Conservation (phyloP, 1,140 invertebrate species). For the Brachionus manjavacas region DNA sequence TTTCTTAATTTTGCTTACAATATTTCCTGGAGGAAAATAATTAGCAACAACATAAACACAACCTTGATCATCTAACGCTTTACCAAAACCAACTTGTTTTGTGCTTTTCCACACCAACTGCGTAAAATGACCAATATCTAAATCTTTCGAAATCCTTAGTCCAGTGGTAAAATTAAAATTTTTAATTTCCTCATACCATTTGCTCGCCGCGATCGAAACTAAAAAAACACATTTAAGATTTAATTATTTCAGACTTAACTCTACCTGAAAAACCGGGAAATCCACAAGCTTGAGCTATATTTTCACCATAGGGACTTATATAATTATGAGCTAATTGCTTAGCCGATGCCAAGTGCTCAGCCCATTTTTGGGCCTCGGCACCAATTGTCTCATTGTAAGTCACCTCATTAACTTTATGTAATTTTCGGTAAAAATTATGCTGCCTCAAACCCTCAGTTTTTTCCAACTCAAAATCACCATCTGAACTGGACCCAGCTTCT, state of each 20-base stretch:
- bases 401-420: not conserved
- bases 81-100: conserved; percentile 69
- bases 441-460: not conserved
- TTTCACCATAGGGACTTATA: conserved; percentile 54
- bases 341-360: conserved; percentile 72
- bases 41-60: conserved; percentile 69
- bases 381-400: not conserved
- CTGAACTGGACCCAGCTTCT: not conserved
- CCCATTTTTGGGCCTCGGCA: conserved; percentile 70
- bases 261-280: conserved; percentile 48
- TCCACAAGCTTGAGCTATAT: conserved; percentile 54
- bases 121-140: conserved; percentile 51
- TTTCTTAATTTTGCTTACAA: conserved; percentile 62
- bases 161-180: conserved; percentile 36
- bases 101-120: conserved; percentile 67
- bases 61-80: conserved; percentile 62
- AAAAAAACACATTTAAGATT: not conserved
- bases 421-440: not conserved
- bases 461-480: not conserved
- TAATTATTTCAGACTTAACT: not conserved
- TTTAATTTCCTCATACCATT: conserved; percentile 43
- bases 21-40: conserved; percentile 68
- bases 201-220: not conserved
- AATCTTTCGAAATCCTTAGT: not conserved
- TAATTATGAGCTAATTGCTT: conserved; percentile 70